These are phyloP conservation scores for Sinocyclocheilus anshuiensis DNA, from an alignment of 2,113 vertebrate genomes.

Conservation along the genomic window DNA sequence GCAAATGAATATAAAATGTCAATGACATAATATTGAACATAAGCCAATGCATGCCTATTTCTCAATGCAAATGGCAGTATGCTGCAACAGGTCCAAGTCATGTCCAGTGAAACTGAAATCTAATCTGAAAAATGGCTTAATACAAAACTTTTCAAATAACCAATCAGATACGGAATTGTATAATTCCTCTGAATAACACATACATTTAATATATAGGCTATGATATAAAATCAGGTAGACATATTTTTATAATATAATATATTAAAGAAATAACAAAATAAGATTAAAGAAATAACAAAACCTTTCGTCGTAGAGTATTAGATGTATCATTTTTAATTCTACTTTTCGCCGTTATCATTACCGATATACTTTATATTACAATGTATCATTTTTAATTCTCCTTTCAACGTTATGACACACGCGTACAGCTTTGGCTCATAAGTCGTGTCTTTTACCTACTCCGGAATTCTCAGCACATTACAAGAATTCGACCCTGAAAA, in stretches of 20 bases:
- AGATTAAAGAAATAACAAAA: not conserved
- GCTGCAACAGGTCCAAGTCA: not conserved
- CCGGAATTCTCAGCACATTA: constrained; percentile 59
- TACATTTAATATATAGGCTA: no score
- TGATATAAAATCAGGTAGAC: no score
- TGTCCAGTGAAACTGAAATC: not conserved
- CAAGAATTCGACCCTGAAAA: constrained; percentile 54
- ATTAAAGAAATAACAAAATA: no score
- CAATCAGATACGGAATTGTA: not conserved
- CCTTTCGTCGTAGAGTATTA: not conserved
- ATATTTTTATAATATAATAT: no score
- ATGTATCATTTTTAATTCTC: not conserved
- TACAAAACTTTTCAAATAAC: not conserved
- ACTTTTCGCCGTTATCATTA: not conserved
- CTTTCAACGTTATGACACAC: not conserved
- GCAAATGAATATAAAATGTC: not conserved
- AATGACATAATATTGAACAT: not conserved
- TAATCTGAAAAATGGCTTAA: not conserved
- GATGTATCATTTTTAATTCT: not conserved
- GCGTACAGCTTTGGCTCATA: not conserved
- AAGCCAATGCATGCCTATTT: not conserved
- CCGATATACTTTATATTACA: no score
- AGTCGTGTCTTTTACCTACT: constrained; percentile 23
- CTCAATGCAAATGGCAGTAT: not conserved
- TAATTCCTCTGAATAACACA: no score